Base-by-base conservation (phyloP, 1,140 invertebrate species). In the Saxidomus purpurata region DNA sequence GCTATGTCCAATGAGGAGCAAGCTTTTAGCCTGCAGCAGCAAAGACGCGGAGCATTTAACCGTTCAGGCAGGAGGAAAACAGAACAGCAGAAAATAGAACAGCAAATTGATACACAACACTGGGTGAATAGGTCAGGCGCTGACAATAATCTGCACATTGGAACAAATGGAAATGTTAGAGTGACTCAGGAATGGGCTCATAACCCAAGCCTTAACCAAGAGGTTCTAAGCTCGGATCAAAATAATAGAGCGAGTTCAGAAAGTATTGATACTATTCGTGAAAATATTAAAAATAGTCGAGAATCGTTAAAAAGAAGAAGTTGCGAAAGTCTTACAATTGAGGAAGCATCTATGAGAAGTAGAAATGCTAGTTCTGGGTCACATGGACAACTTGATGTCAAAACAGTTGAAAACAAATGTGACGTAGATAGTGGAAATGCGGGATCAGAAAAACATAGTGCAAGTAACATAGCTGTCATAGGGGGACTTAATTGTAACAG, bases 271-370 rank as follows among this genome's bases (percentile, higher is more conserved):
- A 87, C 85, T 28, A 40, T 87, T 43, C 28, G 85, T 59, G 85
- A 87, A 87, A 87, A 87, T 43, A 79, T 87, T 31, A 79, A 47
- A 67, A 87, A 87, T 55, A 87, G 85, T 76, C 71, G 47, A 47
- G 74, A 87, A 49, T 87, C 76, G 25, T 17, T 55, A 31, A 87
- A 87, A 34, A 36, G 17, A 22, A 40, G 59, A 79, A 79, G 85
- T 49, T 43, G 49, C 34, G 85, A 87, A 59, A 86, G 49, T 86
- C 34, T 77, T 19, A 59, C 49, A 52, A 84, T 67, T 36, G 63
- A 69, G 22, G 59, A 84, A 36, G 82, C 22, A 9, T 63, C 59
- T 43, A 52, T 67, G 22, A 36, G 36, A 69, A 52, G 34, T 52
- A 61, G 81, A 83, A 69, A 61, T 67, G 25, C 15, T 13, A 84